Percentiles rank a stretch among this genome's conserved stretches.
These are phyloP conservation scores for Phengaris alcon DNA, from an alignment of 2,888 invertebrate genomes.

Conservation along the genomic window DNA sequence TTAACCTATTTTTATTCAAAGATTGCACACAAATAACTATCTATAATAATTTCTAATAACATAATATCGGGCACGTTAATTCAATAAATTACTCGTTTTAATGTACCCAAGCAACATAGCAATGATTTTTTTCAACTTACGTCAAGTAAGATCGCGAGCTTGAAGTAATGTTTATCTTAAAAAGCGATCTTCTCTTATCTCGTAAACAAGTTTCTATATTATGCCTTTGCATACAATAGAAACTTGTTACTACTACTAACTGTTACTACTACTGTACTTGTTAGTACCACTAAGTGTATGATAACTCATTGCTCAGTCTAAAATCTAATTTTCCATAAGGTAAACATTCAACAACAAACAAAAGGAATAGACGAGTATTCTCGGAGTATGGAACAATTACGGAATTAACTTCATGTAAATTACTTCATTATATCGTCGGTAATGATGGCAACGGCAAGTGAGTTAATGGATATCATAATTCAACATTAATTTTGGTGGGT, in stretches of 20 bases:
- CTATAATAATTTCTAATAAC: too few relatives aligned
- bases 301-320: background rate
- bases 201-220: slow-evolving; percentile 15
- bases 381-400: slow-evolving; percentile 10
- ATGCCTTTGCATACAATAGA: too few relatives aligned
- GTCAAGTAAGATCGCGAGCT: background rate
- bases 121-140: background rate
- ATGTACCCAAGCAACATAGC: background rate
- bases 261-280: too few relatives aligned
- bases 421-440: background rate
- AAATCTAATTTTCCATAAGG: slow-evolving; percentile 1
- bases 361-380: too few relatives aligned
- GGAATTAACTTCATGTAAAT: background rate
- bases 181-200: background rate
- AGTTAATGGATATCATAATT: background rate
- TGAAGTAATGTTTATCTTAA: background rate
- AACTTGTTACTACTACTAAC: too few relatives aligned
- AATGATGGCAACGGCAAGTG: background rate
- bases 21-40: too few relatives aligned
- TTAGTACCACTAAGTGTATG: background rate
- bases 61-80: too few relatives aligned
- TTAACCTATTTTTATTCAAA: too few relatives aligned
- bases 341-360: too few relatives aligned
- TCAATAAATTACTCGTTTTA: background rate
- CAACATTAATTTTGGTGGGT: background rate